A percentile compares a stretch with the other conserved stretches of the same genome.
These are phyloP conservation scores for Euplagia quadripunctaria DNA, from an alignment of 2,888 invertebrate genomes.

Conservation along the genomic window DNA sequence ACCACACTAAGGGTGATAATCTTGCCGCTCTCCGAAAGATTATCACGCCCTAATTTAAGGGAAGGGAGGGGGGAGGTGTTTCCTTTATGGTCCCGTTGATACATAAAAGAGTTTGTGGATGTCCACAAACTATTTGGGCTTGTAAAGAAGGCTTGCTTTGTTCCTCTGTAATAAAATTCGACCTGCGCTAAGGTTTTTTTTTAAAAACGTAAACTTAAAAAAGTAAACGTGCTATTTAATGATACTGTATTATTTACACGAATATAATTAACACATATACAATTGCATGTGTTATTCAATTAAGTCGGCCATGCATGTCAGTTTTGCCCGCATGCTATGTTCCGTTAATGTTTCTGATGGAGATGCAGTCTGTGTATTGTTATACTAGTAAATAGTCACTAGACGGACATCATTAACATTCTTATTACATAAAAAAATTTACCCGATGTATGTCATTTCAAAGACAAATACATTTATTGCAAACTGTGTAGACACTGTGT, in stretches of 20 bases:
- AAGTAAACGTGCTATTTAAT: not conserved
- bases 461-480: too few relatives aligned
- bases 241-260: not conserved
- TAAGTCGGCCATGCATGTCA: not conserved
- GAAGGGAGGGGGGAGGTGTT: too few relatives aligned
- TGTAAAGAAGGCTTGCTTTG: too few relatives aligned
- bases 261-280: not conserved
- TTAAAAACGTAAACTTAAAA: not conserved
- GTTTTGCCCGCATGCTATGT: not conserved
- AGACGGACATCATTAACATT: not conserved
- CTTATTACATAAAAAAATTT: too few relatives aligned
- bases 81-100: not conserved
- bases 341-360: not conserved
- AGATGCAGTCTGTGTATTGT: not conserved
- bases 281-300: slow-evolving; percentile 1
- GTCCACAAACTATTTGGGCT: too few relatives aligned
- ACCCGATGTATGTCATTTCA: too few relatives aligned
- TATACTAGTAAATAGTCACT: not conserved
- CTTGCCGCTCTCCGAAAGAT: not conserved
- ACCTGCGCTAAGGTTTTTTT: not conserved
- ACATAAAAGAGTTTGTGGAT: not conserved
- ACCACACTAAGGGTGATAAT: not conserved
- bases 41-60: not conserved
- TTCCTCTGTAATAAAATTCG: too few relatives aligned
- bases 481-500: too few relatives aligned